Conservation (phyloP, 2,888 invertebrate species). For the Rambutsinella grinnellia region DNA sequence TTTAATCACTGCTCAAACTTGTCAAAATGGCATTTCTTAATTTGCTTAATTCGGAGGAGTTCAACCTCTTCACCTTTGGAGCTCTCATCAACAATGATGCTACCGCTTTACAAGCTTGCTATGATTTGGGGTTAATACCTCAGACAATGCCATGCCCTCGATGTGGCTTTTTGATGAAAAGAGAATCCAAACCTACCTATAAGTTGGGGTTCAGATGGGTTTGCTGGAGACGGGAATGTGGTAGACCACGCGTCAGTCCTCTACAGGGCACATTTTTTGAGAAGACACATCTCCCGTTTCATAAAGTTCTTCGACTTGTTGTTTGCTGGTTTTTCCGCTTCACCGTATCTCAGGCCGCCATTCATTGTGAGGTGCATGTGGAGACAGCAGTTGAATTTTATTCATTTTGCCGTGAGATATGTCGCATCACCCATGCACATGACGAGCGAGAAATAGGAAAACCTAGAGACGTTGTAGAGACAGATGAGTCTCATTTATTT, state of each 20-base stretch:
- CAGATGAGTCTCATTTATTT: conserved; percentile 32
- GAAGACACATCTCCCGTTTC: not conserved
- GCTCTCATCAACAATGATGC: no score
- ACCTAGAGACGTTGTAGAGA: conserved; percentile 24
- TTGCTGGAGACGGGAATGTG: not conserved
- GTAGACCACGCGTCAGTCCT: not conserved
- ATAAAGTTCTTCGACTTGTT: not conserved
- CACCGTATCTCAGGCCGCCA: not conserved
- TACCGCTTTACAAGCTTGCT: no score
- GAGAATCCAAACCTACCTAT: not conserved
- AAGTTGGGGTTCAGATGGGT: not conserved
- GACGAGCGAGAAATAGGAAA: conserved; percentile 15
- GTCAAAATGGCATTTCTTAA: no score
- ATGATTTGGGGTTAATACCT: no score
- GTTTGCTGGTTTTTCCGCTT: conserved; percentile 2
- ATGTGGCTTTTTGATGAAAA: not conserved
- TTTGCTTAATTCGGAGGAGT: no score
- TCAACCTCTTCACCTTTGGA: no score
- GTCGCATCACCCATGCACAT: not conserved
- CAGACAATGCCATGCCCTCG: not conserved
- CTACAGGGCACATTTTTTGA: conserved; percentile 14
- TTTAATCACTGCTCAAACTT: no score
- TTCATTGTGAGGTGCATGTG: not conserved
- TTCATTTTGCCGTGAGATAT: conserved; percentile 7
- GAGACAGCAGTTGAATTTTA: conserved; percentile 23